A percentile compares a stretch with the other conserved stretches of the same genome.
Conservation (phyloP, 2,888 invertebrate species). For the Mechanitis messenoides region DNA sequence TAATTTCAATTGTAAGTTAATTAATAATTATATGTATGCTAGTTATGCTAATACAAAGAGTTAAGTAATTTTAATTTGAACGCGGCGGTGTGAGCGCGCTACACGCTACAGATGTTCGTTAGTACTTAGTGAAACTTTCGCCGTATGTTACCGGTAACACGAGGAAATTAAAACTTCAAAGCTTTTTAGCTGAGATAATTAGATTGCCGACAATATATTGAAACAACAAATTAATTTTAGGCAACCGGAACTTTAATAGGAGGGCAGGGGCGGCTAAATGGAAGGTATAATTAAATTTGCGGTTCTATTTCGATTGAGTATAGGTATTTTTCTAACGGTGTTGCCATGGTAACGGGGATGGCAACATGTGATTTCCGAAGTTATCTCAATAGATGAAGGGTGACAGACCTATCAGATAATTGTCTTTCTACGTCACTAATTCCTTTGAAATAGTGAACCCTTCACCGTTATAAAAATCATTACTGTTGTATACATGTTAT, state of each 20-base stretch:
- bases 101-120: slow-evolving; percentile 22
- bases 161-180: slow-evolving; percentile 38
- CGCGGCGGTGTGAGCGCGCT: slow-evolving; percentile 7
- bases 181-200: slow-evolving; percentile 50
- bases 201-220: slow-evolving; percentile 48
- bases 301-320: slow-evolving; percentile 39
- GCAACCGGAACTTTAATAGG: slow-evolving; percentile 33
- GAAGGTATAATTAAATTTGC: slow-evolving; percentile 49
- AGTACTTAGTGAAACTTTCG: slow-evolving; percentile 17
- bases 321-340: slow-evolving; percentile 38
- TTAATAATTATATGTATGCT: not conserved
- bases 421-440: slow-evolving; percentile 38
- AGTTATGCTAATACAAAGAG: slow-evolving; percentile 15
- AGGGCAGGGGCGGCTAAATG: slow-evolving; percentile 33
- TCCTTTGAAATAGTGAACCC: slow-evolving; percentile 21
- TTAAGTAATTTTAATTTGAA: slow-evolving; percentile 14
- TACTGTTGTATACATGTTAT: not conserved
- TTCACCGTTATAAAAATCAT: slow-evolving; percentile 1
- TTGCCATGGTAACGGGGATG: slow-evolving; percentile 43
- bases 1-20: not conserved
- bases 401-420: slow-evolving; percentile 65
- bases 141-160: slow-evolving; percentile 14
- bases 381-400: slow-evolving; percentile 31
- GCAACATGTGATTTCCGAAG: slow-evolving; percentile 33
- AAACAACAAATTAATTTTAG: slow-evolving; percentile 53